Base-by-base conservation (phyloP, 2,113 vertebrate genomes). In the Pedetes capensis region DNA sequence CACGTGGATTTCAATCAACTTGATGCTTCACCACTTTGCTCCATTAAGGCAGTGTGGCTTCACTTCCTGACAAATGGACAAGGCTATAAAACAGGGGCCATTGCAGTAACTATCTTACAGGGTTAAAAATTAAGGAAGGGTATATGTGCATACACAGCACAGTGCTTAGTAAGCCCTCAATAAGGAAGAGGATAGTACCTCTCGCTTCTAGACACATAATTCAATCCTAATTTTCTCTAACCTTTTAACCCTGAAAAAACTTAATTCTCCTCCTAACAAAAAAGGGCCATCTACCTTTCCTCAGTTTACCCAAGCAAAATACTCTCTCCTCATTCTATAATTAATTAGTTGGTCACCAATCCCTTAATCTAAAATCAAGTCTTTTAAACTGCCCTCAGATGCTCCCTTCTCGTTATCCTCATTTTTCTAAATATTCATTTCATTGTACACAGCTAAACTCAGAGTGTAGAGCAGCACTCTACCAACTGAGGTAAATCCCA, bases 371-470 rank as follows among this genome's bases (percentile, higher is more conserved):
- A 69, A 78, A 63, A 37, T 53, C 23, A 18, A 2, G 68, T 29
- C 32, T 49, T 68, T 42, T 47, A 53, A 59, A 59, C 32, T 57
- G 27, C 2, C 51, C 37, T 85, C 83, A 69, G 55, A 23, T 12
- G 5, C 2, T 14, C 18, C 25, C 39, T 68, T 59, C 16, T 88
- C 42, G 7, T 63, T 55, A 82, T 12, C 42, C 3, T 16, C 6
- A n/a, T 71, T 93, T 89, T 82, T 69, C 32, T 23, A 17, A 84
- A 82, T 74, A 92, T 12, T 78, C 39, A 91, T 61, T 90, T 68
- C 44, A 51, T 8, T 44, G 49, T 74, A n/a, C n/a, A n/a, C n/a
- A n/a, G n/a, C n/a, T n/a, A n/a, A n/a, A n/a, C n/a, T n/a, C n/a
- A n/a, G n/a, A n/a, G n/a, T n/a, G n/a, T n/a, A n/a, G n/a, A n/a